These are phyloP conservation scores for Hippocampus guttulatus DNA, from an alignment of 2,113 vertebrate species.

Conservation along the genomic window DNA sequence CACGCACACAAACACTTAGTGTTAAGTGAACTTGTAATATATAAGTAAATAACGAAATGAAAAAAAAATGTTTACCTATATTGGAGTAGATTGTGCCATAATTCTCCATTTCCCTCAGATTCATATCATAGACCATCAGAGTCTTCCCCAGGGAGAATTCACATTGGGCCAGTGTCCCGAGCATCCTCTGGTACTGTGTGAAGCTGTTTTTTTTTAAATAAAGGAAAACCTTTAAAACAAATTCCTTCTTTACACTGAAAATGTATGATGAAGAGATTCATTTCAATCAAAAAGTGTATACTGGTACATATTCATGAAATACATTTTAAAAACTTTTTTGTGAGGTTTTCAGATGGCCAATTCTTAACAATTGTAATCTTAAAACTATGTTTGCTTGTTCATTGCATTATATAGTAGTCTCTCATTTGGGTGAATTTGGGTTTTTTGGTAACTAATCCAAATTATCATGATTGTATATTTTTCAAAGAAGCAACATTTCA, in stretches of 20 bases:
- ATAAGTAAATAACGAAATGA: neutral
- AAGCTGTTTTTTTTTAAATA: slow-evolving; percentile 69
- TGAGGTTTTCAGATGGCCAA: too few species aligned
- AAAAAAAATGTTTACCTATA: slow-evolving; percentile 77
- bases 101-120: slow-evolving; percentile 97
- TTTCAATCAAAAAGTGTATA: too few species aligned
- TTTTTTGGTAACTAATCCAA: too few species aligned
- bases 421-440: too few species aligned
- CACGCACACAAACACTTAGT: neutral
- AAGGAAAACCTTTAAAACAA: neutral
- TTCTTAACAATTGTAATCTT: too few species aligned
- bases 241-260: neutral
- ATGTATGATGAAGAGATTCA: neutral
- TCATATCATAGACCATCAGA: slow-evolving; percentile 95
- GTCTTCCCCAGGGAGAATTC: slow-evolving; percentile 99
- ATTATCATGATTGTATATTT: too few species aligned
- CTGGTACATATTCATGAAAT: too few species aligned
- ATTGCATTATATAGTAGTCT: too few species aligned
- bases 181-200: slow-evolving; percentile 93
- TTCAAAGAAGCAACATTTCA: too few species aligned
- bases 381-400: too few species aligned
- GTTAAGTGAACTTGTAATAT: neutral
- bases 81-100: slow-evolving; percentile 93
- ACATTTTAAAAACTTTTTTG: too few species aligned
- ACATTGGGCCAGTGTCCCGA: slow-evolving; percentile 89